Base-by-base conservation (phyloP, 2,888 invertebrate species). In the Amphipyra tragopoginis region DNA sequence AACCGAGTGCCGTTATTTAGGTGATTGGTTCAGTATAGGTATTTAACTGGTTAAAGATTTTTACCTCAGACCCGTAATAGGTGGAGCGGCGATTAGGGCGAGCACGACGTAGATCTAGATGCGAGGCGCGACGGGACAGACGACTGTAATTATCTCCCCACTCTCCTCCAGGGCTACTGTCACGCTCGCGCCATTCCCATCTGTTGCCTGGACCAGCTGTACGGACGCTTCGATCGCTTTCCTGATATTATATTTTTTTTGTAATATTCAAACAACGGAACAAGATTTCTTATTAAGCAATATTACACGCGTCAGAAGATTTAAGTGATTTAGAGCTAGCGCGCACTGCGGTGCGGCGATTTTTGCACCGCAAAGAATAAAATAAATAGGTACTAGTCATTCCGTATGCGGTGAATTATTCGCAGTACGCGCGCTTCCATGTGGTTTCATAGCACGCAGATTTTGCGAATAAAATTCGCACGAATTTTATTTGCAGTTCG, bases 151-250 rank as follows among this genome's bases (percentile, higher is more conserved):
- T 83, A 42, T 86, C 92, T 65, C 88, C 87, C 89, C 92, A 91
- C 65, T 91, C 91, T 8, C 81, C 89, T 56, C 86, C 84, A 33
- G 91, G 92, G 65, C 92, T 90, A 75, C 89, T 89, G 75, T 91
- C 93, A 26, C 92, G 87, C 75, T 88, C 90, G 13, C 91, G 89
- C 93, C 94, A 93, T 78, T 92, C 92, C 93, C 93, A 93, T 40
- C 88, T 75, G 50, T 86, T 84, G 14, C 77, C 80, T 72, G 78
- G 83, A 65, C 75, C 90, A 81, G 70, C 83, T 68, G 90, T 91
- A 44, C 90, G 90, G 4, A 86, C 86, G 75, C 93, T 93, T 29
- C 93, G 86, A 43, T 93, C 94, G 71, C 94, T 94, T 75, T 94
- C 94, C 94, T 93, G 56, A 9, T 21, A 29, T 45, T 5, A 4